Conservation (phyloP, 2,888 invertebrate species). For the Adelphocoris suturalis region DNA sequence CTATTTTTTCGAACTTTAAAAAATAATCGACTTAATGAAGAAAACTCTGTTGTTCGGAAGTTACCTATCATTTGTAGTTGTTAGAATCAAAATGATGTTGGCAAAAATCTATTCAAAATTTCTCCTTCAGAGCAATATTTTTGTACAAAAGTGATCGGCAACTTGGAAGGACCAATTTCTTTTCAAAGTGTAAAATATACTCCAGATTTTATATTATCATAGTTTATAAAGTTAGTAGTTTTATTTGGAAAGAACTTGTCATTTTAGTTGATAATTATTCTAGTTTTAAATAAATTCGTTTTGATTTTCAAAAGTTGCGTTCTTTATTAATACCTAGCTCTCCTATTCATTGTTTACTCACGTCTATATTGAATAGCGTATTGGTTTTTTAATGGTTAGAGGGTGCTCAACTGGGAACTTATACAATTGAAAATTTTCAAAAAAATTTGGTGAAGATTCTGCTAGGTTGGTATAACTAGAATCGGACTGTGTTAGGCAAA, state of each 20-base stretch:
- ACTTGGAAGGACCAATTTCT: conserved; percentile 17
- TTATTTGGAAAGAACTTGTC: conserved; percentile 1
- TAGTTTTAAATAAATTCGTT: conserved; percentile 21
- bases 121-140: conserved; percentile 28
- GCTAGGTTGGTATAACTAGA: too few species aligned
- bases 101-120: neutral
- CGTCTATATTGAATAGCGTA: too few species aligned
- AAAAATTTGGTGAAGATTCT: too few species aligned
- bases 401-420: too few species aligned
- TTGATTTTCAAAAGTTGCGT: neutral
- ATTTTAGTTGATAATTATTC: conserved; percentile 7
- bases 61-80: too few species aligned
- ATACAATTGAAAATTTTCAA: too few species aligned
- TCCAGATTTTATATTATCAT: neutral
- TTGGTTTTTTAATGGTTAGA: too few species aligned
- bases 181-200: neutral
- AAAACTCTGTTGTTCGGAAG: neutral
- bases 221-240: neutral
- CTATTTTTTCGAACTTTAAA: neutral
- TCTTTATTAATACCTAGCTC: too few species aligned
- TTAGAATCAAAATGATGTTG: neutral
- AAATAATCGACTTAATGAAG: neutral
- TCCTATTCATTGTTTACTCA: too few species aligned
- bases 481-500: too few species aligned
- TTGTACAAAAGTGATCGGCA: conserved; percentile 13